Conservation (phyloP, 2,113 vertebrate genomes). For the Zonotrichia leucophrys region DNA sequence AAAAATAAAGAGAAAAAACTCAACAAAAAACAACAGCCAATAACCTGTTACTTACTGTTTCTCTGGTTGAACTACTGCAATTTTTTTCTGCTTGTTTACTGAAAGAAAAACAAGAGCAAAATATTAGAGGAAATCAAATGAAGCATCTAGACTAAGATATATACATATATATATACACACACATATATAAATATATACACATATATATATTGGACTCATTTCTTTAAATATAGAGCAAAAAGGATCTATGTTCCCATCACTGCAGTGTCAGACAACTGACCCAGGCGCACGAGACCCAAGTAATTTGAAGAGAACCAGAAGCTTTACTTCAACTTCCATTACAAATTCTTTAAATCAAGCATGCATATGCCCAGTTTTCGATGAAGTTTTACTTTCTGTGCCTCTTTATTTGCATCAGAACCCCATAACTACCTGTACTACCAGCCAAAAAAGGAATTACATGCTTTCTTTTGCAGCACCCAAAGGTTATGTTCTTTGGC, state of each 20-base stretch:
- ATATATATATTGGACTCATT: background rate
- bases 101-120: constrained; percentile 18
- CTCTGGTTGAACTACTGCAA: constrained; percentile 93
- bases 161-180: background rate
- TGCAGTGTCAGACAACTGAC: background rate
- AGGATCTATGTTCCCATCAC: background rate
- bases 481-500: background rate
- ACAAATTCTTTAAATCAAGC: background rate
- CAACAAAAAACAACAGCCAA: background rate
- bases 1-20: background rate
- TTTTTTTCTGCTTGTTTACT: constrained; percentile 91
- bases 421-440: background rate
- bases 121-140: background rate
- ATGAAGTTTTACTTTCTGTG: background rate
- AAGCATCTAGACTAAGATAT: background rate
- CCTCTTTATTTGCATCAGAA: background rate
- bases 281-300: background rate
- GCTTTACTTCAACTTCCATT: background rate
- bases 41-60: constrained; percentile 86
- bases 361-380: background rate
- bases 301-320: background rate
- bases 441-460: background rate
- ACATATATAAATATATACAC: no score
- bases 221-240: background rate
- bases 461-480: background rate